Conservation (phyloP, 2,888 invertebrate species). For the Cloeon dipterum region DNA sequence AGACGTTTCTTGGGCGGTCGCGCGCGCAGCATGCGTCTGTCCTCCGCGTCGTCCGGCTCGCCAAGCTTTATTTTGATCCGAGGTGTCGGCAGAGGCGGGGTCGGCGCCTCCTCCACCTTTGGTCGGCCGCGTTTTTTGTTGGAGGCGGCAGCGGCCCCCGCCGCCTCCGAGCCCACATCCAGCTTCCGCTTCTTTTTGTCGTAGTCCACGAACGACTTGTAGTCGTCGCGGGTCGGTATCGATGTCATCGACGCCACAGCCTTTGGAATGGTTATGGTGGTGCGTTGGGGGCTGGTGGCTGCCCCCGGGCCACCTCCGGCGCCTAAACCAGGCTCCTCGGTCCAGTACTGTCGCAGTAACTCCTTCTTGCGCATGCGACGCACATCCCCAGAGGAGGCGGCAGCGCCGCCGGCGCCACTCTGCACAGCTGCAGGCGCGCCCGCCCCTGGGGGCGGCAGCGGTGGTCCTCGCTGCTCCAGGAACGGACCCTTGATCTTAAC, state of each 20-base stretch:
- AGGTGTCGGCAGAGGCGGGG: slow-evolving; percentile 22
- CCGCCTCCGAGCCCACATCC: background rate
- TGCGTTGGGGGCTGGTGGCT: slow-evolving; percentile 29
- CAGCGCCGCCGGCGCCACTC: slow-evolving; percentile 18
- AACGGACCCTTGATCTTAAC: slow-evolving; percentile 80
- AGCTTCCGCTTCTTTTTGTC: slow-evolving; percentile 40
- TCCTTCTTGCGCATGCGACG: slow-evolving; percentile 80
- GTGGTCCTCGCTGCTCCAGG: slow-evolving; percentile 35
- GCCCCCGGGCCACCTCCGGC: slow-evolving; percentile 24
- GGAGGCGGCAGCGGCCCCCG: background rate
- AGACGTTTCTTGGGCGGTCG: slow-evolving; percentile 67
- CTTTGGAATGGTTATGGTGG: slow-evolving; percentile 63
- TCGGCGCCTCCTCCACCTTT: slow-evolving; percentile 10
- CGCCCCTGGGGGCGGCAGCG: slow-evolving; percentile 2
- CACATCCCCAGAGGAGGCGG: slow-evolving; percentile 36
- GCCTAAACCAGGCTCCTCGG: slow-evolving; percentile 30
- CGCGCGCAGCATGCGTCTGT: slow-evolving; percentile 18
- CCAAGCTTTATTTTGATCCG: slow-evolving; percentile 1
- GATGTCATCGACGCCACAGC: slow-evolving; percentile 74
- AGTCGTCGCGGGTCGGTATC: slow-evolving; percentile 67
- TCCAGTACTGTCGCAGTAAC: slow-evolving; percentile 59
- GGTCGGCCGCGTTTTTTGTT: slow-evolving; percentile 5
- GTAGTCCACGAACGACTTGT: slow-evolving; percentile 40
- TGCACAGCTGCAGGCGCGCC: slow-evolving; percentile 22
- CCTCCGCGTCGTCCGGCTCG: slow-evolving; percentile 15